Evolutionary conservation across 1,140 invertebrate genomes (phyloP), one percentile per base, ranked within the genome.

Genomic region (Vollenhovia emeryi): DNA sequence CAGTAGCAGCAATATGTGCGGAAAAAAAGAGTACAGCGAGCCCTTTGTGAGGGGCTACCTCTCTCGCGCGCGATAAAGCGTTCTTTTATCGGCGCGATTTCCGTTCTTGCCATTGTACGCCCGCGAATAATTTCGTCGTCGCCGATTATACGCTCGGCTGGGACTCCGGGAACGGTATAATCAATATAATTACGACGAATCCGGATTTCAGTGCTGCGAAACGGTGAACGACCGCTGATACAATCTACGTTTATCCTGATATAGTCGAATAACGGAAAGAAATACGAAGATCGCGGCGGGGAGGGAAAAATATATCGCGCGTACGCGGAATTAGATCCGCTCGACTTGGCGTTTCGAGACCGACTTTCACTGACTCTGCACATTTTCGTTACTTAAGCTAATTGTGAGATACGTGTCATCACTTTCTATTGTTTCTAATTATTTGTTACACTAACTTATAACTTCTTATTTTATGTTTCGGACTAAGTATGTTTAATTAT

Each of bases 71-170:
- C 24, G 66, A 80, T 69, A 55, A 57, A 71, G 24, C 33, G 62
- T 24, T 50, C 30, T 69, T 71, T 43, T n/a, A 55, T 57, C 30
- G 76, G 15, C 27, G 50, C 78, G 50, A 82, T 80, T 71, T 43
- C 33, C n/a, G 50, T 45, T n/a, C 50, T 71, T 69, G 43, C 55
- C 73, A 73, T 15, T 36, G 62, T 66, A 66, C 62, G 62, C 4
- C 18, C 24, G 50, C 33, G 78, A 82, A 82, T 73, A 57, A 82
- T 82, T 57, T 73, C 64, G 30, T 30, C 74, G 55, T 33, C n/a
- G 18, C 27, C n/a, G 50, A 80, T 69, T 21, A 55, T 18, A 27
- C 78, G n/a, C 24, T 15, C 50, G 24, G 21, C 9, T 71, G 48
- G n/a, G 30, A 82, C 45, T 50, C 13, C 59, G 43, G 15, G 66